Evolutionary conservation across 2,888 invertebrate species (phyloP), one percentile per base, ranked within the genome.

Genomic region (Pharmacophagus antenor): DNA sequence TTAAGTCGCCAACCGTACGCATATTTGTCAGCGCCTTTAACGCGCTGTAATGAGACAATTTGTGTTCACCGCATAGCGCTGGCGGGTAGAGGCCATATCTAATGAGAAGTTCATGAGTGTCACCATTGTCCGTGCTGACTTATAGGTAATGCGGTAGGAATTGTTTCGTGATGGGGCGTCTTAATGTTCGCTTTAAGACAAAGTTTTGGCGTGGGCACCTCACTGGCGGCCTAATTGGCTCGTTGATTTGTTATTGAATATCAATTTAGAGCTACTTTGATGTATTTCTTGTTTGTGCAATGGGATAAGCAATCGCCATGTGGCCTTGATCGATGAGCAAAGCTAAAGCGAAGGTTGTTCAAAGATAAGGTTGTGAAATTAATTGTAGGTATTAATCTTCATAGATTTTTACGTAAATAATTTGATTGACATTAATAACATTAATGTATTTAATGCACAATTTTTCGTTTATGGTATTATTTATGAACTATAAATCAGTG

Each of bases 11-110:
- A 15, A 18, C 56, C 42, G 56, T 61, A 61, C 58, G 49, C 57
- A 62, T 58, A 58, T 62, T 56, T 56, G 61, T 61, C 61, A 61
- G 37, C 61, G 58, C 62, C 58, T 62, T 57, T 54, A 62, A 60
- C 46, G 63, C 65, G 70, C 67, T 77, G 76, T 88, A 88, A 88
- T 88, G 70, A 83, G 82, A 73, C 76, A 66, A 88, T 88, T 87
- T 79, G 81, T 73, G 82, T 86, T 84, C 88, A 76, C 62, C 47
- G 61, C 84, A 76, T 79, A 79, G 77, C 76, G 60, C 63, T 58
- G 56, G 53, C 68, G 67, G 65, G 72, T 75, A 71, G 85, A 85
- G 87, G 87, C 85, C 86, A 81, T 82, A 79, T 77, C 77, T 80
- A 83, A 84, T 83, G 82, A 83, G 74, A 76, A 72, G 74, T 76